Evolutionary conservation across 2,113 vertebrate species (phyloP), one percentile per base, ranked within the genome.

Genomic region (Scolopax mira): DNA sequence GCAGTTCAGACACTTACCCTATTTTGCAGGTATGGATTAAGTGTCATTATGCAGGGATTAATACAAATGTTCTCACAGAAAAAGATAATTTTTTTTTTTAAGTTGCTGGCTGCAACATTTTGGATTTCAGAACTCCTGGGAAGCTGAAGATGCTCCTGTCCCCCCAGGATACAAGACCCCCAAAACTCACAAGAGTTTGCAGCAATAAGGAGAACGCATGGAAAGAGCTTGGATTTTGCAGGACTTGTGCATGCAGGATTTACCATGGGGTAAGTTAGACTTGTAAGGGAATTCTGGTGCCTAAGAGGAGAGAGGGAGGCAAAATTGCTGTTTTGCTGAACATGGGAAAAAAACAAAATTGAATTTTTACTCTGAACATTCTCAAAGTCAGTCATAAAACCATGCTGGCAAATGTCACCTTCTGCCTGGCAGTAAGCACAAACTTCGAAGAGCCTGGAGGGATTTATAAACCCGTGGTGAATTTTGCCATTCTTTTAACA

Each of bases 371-470:
- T 69, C 83, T 65, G 41, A 49, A 18, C 28, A 0, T 90, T 90
- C 80, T 93, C 88, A 65, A 93, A 93, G 80, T 87, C 92, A 89
- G 83, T 69, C 90, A 87, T 65, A 93, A 95, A 95, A 92, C 75
- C 73, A 60, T 42, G 61, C 77, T 93, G 90, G 90, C 83, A 96
- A 96, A 90, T 93, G 92, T 94, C 85, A 95, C 92, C 86, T 96
- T 96, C 93, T 79, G 88, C 92, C 93, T 92, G 88, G 85, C 88
- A 91, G 61, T 57, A 72, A 93, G 88, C 88, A 93, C 79, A 92
- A 96, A 95, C 83, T 95, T 93, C 2, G 8, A 88, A 94, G 58
- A 88, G 83, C 92, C 96, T 91, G 83, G 41, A 81, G 93, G 85
- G 92, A 92, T 96, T 96, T 95, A 79, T 61, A 92, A 90, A 90